Conservation (phyloP, 2,113 vertebrate species). For the Coracopsis vasa region DNA sequence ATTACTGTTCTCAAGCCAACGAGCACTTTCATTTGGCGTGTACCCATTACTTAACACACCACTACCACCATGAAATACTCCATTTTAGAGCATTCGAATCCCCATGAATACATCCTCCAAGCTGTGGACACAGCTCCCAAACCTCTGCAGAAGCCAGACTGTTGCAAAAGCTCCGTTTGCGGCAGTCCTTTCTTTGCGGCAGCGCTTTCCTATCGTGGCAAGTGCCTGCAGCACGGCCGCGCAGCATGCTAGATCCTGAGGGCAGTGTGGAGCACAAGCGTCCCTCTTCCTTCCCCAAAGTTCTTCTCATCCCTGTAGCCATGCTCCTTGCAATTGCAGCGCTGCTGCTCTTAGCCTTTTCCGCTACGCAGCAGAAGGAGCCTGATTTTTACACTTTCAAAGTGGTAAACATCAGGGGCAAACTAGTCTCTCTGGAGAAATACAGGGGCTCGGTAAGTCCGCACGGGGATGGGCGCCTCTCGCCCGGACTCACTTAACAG, state of each 20-base stretch:
- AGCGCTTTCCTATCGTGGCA: not conserved
- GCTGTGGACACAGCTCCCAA: rapidly evolving
- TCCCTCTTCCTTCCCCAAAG: constrained; percentile 5
- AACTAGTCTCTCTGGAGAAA: constrained; percentile 93
- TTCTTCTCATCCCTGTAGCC: constrained; percentile 27
- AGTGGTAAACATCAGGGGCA: constrained; percentile 93
- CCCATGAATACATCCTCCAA: rapidly evolving
- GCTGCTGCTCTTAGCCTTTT: constrained; percentile 68
- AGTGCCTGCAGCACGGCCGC: not conserved
- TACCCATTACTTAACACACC: not conserved
- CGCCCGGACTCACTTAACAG: not conserved
- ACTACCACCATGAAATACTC: rapidly evolving
- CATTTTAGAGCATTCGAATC: rapidly evolving
- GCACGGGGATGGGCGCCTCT: not conserved
- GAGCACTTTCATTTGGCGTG: rapidly evolving
- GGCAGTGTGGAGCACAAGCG: constrained; percentile 61
- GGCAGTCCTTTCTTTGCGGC: constrained; percentile 47
- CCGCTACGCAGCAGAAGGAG: constrained; percentile 75
- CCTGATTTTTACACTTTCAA: constrained; percentile 92
- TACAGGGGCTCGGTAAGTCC: constrained; percentile 96
- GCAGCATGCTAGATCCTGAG: constrained; percentile 70
- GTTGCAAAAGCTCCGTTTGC: constrained; percentile 54
- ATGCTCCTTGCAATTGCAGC: constrained; percentile 69
- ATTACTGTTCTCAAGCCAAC: not conserved
- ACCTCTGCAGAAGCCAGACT: not conserved